These are phyloP conservation scores for Cenopis cana DNA, from an alignment of 2,888 invertebrate genomes.

Conservation along the genomic window DNA sequence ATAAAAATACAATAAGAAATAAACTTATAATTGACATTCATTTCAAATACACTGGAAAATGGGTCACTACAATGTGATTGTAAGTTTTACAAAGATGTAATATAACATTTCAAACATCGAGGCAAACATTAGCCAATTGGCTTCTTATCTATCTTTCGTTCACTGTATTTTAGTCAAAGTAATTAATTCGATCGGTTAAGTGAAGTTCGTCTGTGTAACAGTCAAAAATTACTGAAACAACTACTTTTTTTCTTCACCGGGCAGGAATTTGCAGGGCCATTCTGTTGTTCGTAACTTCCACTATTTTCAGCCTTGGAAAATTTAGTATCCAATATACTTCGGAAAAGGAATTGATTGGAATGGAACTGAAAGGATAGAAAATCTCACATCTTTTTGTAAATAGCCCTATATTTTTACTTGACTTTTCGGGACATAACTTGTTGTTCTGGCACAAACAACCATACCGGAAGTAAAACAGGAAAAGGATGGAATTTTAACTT, in stretches of 20 bases:
- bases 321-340: background rate
- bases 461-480: too few species aligned
- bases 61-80: background rate
- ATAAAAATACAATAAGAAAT: background rate
- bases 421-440: background rate
- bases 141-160: conserved; percentile 2
- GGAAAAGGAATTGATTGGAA: background rate
- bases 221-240: conserved; percentile 1
- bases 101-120: background rate
- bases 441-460: background rate
- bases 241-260: conserved; percentile 12
- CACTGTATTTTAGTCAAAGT: conserved; percentile 4
- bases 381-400: too few species aligned
- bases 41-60: background rate
- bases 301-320: background rate
- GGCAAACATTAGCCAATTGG: background rate
- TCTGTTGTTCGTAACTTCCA: background rate
- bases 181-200: background rate
- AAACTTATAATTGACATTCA: background rate
- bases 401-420: too few species aligned
- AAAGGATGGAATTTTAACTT: background rate
- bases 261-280: background rate
- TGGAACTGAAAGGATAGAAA: background rate
- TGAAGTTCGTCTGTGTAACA: background rate
- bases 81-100: background rate